Base-by-base conservation (phyloP, 92 coral and sea anemone genomes). In the Epizoanthus scotinus region DNA sequence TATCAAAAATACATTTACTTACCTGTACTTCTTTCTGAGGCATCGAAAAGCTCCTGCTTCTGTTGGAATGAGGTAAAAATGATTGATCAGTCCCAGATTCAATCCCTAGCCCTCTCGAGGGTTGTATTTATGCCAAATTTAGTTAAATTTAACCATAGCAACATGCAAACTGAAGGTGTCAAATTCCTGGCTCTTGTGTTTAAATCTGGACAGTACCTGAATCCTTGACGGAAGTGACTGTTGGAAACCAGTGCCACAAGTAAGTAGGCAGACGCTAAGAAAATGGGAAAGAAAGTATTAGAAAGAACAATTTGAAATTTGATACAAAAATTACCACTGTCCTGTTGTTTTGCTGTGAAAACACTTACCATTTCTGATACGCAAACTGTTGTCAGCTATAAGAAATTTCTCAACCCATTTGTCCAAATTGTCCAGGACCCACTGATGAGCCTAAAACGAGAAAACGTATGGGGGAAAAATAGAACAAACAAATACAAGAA, bases 21-120 rank as follows among this genome's bases (percentile, higher is more conserved):
- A 95, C 99, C 99, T 93, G 94, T 49, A 95, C 71, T 65, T 95
- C 99, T 83, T 95, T 95, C 57, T 93, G 99, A 0, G 99, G 96
- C 27, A 94, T 89, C 63, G 97, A 83, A 78, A 93, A 95, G 82
- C 92, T 90, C 66, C 97, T 82, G 44, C 98, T 90, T 60, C 99
- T 95, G 74, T 70, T 25, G 26, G 18, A 71, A 15, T 44, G 50
- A 44, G 1, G 50, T 44, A 8, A 44, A 44, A 44, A 44, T 6
- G 7, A 44, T 44, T 44, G 50, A 1, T 44, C 50, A 44, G 12
- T 13, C n/a, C n/a, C n/a, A n/a, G n/a, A n/a, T n/a, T n/a, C n/a
- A n/a, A n/a, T n/a, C n/a, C n/a, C n/a, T n/a, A n/a, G n/a, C n/a
- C n/a, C n/a, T n/a, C n/a, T n/a, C n/a, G n/a, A n/a, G n/a, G n/a